Evolutionary conservation across 1,140 invertebrate genomes (phyloP).

Genomic region (Drosophila nikananu): DNA sequence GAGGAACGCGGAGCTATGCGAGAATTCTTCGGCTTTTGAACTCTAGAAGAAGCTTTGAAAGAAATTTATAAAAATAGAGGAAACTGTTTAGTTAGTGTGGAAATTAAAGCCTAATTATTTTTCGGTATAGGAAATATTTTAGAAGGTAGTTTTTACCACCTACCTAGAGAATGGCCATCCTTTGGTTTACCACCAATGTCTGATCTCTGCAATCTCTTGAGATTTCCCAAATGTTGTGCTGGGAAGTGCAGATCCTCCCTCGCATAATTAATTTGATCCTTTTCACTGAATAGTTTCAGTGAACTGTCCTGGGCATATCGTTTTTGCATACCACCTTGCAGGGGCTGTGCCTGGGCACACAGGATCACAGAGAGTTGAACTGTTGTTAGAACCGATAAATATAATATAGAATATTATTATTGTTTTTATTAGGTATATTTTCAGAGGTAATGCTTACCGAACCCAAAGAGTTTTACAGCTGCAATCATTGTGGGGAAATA

Average conservation of each 20-base stretch:
- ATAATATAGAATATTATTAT: no score
- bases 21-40: not conserved
- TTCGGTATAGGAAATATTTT: not conserved
- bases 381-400: not conserved
- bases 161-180: slow-evolving; percentile 10
- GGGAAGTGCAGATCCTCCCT: not conserved
- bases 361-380: slow-evolving; percentile 43
- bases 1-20: not conserved
- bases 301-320: not conserved
- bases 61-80: no score
- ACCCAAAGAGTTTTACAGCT: slow-evolving; percentile 37
- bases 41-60: not conserved
- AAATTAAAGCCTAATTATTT: not conserved
- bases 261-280: not conserved
- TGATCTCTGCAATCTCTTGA: not conserved
- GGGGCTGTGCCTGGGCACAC: slow-evolving; percentile 20
- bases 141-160: not conserved
- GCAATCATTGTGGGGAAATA: slow-evolving; percentile 24
- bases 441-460: slow-evolving; percentile 37
- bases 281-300: slow-evolving; percentile 1
- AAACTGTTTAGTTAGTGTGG: not conserved
- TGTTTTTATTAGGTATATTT: not conserved
- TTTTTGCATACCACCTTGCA: slow-evolving; percentile 1
- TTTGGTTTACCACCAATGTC: not conserved
- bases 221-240: not conserved